A percentile compares a stretch with the other conserved stretches of the same genome.
Conservation (phyloP, 2,113 vertebrate genomes). For the Tylochromis polylepis region DNA sequence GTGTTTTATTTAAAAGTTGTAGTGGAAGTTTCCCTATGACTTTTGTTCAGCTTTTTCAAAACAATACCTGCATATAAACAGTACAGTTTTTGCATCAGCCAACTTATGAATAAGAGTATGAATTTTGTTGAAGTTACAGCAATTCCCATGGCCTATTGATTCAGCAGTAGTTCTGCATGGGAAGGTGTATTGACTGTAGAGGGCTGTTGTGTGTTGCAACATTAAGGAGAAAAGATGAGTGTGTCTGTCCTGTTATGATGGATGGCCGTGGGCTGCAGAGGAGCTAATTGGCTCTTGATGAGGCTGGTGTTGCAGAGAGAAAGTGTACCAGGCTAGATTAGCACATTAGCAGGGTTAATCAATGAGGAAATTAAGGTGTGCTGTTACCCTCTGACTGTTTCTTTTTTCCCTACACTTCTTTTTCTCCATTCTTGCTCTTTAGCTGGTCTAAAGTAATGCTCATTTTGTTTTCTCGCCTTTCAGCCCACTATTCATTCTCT, state of each 20-base stretch:
- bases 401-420: conserved; percentile 5
- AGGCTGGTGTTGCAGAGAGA: conserved; percentile 66
- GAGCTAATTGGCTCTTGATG: conserved; percentile 73
- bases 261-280: conserved; percentile 58
- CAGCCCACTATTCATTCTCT: not conserved
- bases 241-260: conserved; percentile 68
- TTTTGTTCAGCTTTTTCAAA: not conserved
- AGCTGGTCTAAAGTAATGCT: not conserved
- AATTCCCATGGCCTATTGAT: conserved; percentile 35
- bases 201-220: conserved; percentile 46
- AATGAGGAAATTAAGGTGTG: conserved; percentile 63
- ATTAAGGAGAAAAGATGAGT: conserved; percentile 67
- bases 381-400: conserved; percentile 38
- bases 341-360: conserved; percentile 70
- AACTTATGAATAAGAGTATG: not conserved
- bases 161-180: conserved; percentile 46
- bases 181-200: conserved; percentile 52
- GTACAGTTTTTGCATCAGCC: not conserved
- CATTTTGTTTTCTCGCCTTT: not conserved
- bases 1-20: not conserved
- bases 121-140: not conserved
- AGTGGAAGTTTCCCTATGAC: not conserved
- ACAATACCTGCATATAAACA: not conserved
- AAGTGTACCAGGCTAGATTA: conserved; percentile 60
- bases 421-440: not conserved